Evolutionary conservation across 2,797 vertebrate genomes (phyloP).

Genomic region (Iguana delicatissima): DNA sequence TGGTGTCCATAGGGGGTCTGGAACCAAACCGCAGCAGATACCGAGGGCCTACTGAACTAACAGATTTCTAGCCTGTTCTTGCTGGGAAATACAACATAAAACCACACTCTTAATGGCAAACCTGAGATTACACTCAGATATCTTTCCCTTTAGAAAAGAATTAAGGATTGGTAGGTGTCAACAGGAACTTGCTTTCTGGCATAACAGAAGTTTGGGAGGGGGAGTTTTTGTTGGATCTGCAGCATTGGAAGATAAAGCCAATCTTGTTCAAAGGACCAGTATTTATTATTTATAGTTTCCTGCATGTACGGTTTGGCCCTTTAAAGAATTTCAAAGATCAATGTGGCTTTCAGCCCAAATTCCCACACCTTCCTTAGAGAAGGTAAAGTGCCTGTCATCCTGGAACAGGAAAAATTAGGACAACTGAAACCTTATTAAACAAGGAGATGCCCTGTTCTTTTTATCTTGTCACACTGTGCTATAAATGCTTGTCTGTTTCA

Average conservation of each 20-base stretch:
- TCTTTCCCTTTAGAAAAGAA: background rate
- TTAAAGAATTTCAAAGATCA: background rate
- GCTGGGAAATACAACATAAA: background rate
- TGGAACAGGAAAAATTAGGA: no score
- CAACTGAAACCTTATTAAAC: background rate
- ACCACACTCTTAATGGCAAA: background rate
- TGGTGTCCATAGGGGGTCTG: no score
- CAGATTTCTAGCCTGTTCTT: background rate
- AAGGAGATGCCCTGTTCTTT: no score
- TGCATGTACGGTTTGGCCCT: background rate
- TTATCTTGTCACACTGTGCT: background rate
- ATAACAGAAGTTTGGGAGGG: background rate
- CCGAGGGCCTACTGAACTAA: background rate
- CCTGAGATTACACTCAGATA: background rate
- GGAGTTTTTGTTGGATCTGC: background rate
- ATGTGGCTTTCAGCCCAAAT: background rate
- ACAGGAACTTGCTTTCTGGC: background rate
- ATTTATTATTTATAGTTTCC: background rate
- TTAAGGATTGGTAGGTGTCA: background rate
- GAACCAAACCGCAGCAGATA: no score
- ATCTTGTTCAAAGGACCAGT: background rate
- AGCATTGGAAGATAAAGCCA: background rate
- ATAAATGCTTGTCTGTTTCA: background rate
- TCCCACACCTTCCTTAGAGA: background rate
- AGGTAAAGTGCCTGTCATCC: no score